Evolutionary conservation across 2,888 invertebrate species (phyloP), one percentile per base, ranked within the genome.

Genomic region (Biston betularia): DNA sequence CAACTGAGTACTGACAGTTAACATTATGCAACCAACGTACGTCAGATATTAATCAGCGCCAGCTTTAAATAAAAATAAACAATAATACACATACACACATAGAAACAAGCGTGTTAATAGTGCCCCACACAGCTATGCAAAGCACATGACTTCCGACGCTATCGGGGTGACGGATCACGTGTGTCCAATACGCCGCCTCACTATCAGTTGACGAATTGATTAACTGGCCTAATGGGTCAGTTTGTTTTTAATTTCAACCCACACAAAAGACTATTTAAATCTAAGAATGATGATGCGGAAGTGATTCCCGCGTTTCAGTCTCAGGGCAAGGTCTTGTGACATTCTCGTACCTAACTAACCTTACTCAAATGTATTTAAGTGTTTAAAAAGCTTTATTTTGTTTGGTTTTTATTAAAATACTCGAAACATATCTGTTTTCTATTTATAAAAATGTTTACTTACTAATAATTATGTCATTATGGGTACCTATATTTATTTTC

Each of bases 71-170:
- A 35, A 44, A 50, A 57, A 52, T 63, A 65, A 59, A 66, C 66
- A 66, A 66, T 49, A 66, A 49, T 46, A 65, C 59, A 33, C 38
- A 56, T 56, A 10, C 65, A 50, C 44, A 52, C 56, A 56, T 34
- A n/a, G 44, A 24, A 57, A 56, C 24, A 24, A 45, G 33, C 40
- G 56, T 57, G 50, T 46, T 46, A 42, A 64, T 46, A 58, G 11
- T 11, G n/a, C 14, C 45, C 2, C 48, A 65, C 58, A 61, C 60
- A 56, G 0, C 24, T 14, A 46, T 40, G 46, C 24, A 54, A 52
- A 68, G 67, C 67, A 68, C 67, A 68, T 68, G 67, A 68, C 67
- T 63, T 63, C 63, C 67, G 67, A 68, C 38, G 54, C 15, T 62
- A 67, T 68, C 54, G 15, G 55, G 45, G 35, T 6, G 45, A 14